Conservation (phyloP, 92 coral and sea anemone genomes). For the Umimayanthus chanpuru region DNA sequence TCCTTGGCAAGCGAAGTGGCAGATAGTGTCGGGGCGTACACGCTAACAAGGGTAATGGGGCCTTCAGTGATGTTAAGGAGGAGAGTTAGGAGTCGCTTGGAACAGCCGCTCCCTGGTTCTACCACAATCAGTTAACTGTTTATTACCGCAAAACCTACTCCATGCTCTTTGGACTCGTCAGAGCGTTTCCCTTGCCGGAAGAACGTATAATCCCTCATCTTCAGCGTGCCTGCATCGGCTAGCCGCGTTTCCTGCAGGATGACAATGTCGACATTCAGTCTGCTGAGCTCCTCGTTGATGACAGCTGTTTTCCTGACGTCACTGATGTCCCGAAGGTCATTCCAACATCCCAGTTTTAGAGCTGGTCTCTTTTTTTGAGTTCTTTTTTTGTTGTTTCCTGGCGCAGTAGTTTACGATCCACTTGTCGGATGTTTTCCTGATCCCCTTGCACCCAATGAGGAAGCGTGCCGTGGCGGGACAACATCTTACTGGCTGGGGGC, state of each 20-base stretch:
- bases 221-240: neutral
- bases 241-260: neutral
- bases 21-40: constrained; percentile 49
- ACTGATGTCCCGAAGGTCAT: neutral
- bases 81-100: constrained; percentile 43
- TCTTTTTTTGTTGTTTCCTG: constrained; percentile 14
- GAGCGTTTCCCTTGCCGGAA: constrained; percentile 45
- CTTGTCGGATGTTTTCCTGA: constrained; percentile 26
- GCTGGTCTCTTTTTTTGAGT: no score
- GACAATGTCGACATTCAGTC: constrained; percentile 23
- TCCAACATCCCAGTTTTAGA: neutral
- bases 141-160: constrained; percentile 50
- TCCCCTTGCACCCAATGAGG: no score
- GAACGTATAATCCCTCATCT: no score
- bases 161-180: constrained; percentile 13
- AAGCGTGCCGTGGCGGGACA: no score
- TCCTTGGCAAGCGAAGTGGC: constrained; percentile 42
- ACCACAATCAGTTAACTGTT: constrained; percentile 39
- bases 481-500: no score
- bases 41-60: constrained; percentile 53
- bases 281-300: constrained; percentile 11
- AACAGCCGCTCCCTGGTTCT: constrained; percentile 31
- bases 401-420: constrained; percentile 32
- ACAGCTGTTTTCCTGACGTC: constrained; percentile 28
- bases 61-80: constrained; percentile 32